phyloP scores from a whole-genome alignment of 35 echinoderm and acorn worm genomes.

The Apostichopus japonicus region DNA sequence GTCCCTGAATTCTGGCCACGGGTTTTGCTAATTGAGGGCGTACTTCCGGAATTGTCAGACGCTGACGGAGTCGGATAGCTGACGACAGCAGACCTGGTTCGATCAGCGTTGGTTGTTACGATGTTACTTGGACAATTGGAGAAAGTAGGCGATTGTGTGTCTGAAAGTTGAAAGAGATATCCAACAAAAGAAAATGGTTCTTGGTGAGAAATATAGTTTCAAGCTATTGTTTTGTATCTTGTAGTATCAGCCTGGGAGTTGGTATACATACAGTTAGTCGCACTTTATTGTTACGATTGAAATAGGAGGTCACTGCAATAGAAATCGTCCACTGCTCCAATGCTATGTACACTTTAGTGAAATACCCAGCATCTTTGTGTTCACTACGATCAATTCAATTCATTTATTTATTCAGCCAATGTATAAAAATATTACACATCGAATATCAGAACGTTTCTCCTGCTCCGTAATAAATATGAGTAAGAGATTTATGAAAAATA shows the following conservation, averaged over 20 bases:
- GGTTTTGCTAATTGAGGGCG: background rate
- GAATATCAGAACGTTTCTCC: no score
- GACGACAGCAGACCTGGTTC: slow-evolving; percentile 6
- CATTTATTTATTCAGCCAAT: no score
- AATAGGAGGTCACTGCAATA: no score
- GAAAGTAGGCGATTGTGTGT: slow-evolving; percentile 53
- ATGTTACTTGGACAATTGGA: slow-evolving; percentile 32
- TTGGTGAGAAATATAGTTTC: background rate
- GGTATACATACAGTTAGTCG: background rate
- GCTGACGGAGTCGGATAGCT: slow-evolving; percentile 41
- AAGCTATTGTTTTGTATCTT: background rate
- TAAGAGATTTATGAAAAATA: no score
- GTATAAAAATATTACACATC: no score
- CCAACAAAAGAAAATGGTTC: background rate
- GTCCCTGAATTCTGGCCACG: slow-evolving; percentile 5
- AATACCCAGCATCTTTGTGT: no score
- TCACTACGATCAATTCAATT: no score
- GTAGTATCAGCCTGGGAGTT: background rate
- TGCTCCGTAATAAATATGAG: no score
- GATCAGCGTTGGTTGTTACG: background rate
- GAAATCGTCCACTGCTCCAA: no score
- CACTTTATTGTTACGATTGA: no score
- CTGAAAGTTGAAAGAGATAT: slow-evolving; percentile 20
- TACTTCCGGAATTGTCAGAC: slow-evolving; percentile 63
- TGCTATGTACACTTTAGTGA: no score